Evolutionary conservation across 2,888 invertebrate genomes (phyloP).

Genomic region (Elegia similella): DNA sequence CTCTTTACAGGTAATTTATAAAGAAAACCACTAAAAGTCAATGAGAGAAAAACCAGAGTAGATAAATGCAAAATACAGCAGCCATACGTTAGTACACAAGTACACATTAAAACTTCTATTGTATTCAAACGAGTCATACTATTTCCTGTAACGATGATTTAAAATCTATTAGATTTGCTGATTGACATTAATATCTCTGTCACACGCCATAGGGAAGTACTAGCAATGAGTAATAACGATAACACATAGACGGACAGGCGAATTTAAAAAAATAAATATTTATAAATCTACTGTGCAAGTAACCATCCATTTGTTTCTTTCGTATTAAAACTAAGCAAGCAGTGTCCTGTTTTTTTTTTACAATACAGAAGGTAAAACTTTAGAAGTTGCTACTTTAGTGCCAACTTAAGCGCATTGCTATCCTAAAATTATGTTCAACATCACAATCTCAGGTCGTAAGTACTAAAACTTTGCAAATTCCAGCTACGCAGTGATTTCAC

Average conservation of each 20-base stretch:
- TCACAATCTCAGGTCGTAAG: no score
- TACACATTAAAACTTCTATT: not conserved
- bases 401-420: no score
- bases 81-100: not conserved
- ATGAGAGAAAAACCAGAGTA: no score
- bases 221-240: not conserved
- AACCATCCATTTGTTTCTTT: no score
- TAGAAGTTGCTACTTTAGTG: no score
- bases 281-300: not conserved
- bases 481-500: constrained; percentile 18
- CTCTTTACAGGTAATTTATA: no score
- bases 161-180: constrained; percentile 1
- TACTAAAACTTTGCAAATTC: not conserved
- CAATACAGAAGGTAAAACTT: no score
- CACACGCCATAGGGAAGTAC: not conserved
- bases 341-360: no score
- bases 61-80: no score
- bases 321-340: no score
- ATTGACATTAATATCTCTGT: constrained; percentile 3
- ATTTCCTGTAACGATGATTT: constrained; percentile 4
- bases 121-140: not conserved
- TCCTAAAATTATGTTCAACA: no score
- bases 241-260: not conserved
- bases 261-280: not conserved
- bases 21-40: no score